Conservation (phyloP, 2,888 invertebrate genomes). For the Campaea margaritaria region DNA sequence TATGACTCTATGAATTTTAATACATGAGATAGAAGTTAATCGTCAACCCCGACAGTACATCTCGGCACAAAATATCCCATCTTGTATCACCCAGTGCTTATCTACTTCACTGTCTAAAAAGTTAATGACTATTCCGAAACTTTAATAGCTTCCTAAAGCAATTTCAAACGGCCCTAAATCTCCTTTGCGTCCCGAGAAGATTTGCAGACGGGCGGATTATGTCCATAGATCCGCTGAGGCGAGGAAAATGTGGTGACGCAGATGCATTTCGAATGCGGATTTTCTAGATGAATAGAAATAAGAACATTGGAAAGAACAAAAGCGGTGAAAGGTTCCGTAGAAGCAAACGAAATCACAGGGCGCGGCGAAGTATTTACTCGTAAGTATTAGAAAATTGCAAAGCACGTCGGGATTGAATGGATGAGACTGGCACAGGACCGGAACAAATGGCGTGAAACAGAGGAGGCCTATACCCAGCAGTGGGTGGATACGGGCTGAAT, state of each 20-base stretch:
- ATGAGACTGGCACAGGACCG: too few species aligned
- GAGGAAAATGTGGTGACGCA: slow-evolving; percentile 46
- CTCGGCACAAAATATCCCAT: not conserved
- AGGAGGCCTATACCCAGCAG: too few species aligned
- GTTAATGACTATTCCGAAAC: slow-evolving; percentile 11
- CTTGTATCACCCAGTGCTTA: not conserved
- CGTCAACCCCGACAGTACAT: too few species aligned
- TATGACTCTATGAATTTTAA: too few species aligned
- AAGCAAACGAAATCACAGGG: too few species aligned
- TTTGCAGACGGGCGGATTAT: slow-evolving; percentile 37
- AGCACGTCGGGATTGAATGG: too few species aligned
- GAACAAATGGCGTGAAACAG: too few species aligned
- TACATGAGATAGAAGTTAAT: too few species aligned
- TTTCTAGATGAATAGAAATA: not conserved
- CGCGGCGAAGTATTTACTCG: too few species aligned
- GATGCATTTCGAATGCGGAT: slow-evolving; percentile 59
- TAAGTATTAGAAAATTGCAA: too few species aligned
- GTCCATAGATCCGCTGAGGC: slow-evolving; percentile 36
- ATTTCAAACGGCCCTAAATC: slow-evolving; percentile 21
- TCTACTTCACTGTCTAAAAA: not conserved
- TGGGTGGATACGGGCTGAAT: too few species aligned
- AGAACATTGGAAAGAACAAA: not conserved
- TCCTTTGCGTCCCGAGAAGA: slow-evolving; percentile 40
- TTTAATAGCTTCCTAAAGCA: slow-evolving; percentile 26
- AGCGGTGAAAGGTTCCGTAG: too few species aligned